phyloP scores from a whole-genome alignment of 2,113 vertebrate species.

The Eudyptes chrysolophus region DNA sequence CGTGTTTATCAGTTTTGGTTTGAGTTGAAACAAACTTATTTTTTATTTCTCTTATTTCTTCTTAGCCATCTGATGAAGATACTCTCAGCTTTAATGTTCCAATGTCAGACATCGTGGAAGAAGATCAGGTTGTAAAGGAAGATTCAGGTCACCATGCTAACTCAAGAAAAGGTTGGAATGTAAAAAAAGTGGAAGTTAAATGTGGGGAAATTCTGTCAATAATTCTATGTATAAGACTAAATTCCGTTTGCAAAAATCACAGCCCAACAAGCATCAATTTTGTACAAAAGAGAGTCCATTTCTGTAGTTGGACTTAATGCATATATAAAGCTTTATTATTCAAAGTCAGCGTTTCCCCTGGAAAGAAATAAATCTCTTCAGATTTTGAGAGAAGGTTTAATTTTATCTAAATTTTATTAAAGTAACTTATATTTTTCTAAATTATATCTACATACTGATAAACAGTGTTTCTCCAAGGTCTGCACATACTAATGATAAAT shows the following conservation, averaged over 20 bases:
- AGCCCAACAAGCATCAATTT: neutral
- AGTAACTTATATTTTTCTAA: neutral
- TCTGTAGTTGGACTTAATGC: neutral
- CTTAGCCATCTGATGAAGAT: conserved; percentile 93
- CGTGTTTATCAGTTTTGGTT: neutral
- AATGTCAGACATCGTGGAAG: conserved; percentile 92
- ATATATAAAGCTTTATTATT: neutral
- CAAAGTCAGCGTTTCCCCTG: neutral
- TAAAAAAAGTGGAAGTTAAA: neutral
- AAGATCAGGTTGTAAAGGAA: conserved; percentile 87
- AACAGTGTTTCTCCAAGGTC: neutral
- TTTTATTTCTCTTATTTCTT: neutral
- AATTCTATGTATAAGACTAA: neutral
- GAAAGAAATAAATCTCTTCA: neutral
- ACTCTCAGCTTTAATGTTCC: conserved; percentile 87
- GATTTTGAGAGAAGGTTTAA: neutral
- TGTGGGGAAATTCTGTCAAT: neutral
- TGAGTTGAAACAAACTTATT: neutral
- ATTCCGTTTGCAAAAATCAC: neutral
- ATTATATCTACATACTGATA: neutral
- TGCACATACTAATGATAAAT: neutral
- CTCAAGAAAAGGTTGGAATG: conserved; percentile 81
- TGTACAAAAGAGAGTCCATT: neutral
- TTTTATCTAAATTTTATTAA: neutral
- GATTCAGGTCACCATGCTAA: conserved; percentile 82